These are phyloP conservation scores for Marmota monax DNA, from an alignment of 2,113 vertebrate genomes.

Conservation along the genomic window DNA sequence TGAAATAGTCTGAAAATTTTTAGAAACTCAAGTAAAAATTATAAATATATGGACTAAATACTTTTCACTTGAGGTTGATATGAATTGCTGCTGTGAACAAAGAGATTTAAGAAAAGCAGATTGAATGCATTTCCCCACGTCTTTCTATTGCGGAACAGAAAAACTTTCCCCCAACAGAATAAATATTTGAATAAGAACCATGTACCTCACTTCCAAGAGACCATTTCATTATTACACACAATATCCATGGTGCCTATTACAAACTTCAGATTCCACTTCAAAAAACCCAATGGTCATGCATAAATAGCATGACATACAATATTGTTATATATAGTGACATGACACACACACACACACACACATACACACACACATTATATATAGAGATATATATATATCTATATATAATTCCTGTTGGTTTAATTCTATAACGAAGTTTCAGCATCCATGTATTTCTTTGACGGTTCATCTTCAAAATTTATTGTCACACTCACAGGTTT, in stretches of 20 bases:
- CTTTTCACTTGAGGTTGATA: constrained; percentile 76
- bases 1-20: constrained; percentile 54
- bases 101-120: constrained; percentile 77
- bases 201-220: constrained; percentile 80
- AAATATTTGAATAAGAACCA: constrained; percentile 88
- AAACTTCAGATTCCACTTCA: constrained; percentile 81
- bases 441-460: constrained; percentile 88
- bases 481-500: constrained; percentile 94
- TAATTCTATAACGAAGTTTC: constrained; percentile 94
- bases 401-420: constrained; percentile 78
- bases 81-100: constrained; percentile 72
- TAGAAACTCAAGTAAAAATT: constrained; percentile 77
- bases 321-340: constrained; percentile 79
- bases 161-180: constrained; percentile 86
- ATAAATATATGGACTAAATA: constrained; percentile 80
- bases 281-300: constrained; percentile 81
- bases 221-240: constrained; percentile 75
- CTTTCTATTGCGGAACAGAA: constrained; percentile 86
- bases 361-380: constrained; percentile 67
- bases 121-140: constrained; percentile 72
- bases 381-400: constrained; percentile 64
- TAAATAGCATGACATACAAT: constrained; percentile 82
- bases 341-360: constrained; percentile 71
- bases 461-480: constrained; percentile 90
- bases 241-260: constrained; percentile 84